phyloP scores from a whole-genome alignment of 1,140 invertebrate genomes.

The Papilio dardanus region DNA sequence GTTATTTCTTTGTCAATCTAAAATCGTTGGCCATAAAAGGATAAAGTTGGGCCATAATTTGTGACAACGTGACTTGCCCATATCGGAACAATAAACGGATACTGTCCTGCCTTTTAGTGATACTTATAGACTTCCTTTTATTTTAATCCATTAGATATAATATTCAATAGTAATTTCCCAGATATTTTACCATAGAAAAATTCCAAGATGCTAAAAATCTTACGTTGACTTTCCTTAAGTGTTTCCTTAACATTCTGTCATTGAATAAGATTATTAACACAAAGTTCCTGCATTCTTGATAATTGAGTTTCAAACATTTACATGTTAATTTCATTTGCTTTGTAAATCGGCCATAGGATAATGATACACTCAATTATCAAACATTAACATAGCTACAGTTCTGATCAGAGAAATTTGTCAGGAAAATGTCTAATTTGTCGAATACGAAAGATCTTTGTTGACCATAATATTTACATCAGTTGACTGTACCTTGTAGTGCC shows the following conservation, averaged over 20 bases:
- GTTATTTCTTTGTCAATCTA: neutral
- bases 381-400: neutral
- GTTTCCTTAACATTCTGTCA: neutral
- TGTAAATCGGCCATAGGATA: neutral
- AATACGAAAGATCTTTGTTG: neutral
- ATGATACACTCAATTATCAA: neutral
- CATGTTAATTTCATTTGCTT: neutral
- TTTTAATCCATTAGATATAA: neutral
- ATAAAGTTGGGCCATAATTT: constrained; percentile 9
- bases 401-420: neutral
- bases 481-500: neutral
- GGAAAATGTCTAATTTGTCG: neutral
- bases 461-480: neutral
- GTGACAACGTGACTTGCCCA: neutral
- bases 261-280: neutral
- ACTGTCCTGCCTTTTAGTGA: neutral
- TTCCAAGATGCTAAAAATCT: neutral
- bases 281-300: neutral
- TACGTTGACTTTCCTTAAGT: neutral
- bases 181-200: neutral
- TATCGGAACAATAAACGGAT: neutral
- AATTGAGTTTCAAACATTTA: neutral
- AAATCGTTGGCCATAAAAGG: neutral
- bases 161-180: neutral
- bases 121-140: neutral